Evolutionary conservation across 2,888 invertebrate species (phyloP).

Genomic region (Pasiphila rectangulata): DNA sequence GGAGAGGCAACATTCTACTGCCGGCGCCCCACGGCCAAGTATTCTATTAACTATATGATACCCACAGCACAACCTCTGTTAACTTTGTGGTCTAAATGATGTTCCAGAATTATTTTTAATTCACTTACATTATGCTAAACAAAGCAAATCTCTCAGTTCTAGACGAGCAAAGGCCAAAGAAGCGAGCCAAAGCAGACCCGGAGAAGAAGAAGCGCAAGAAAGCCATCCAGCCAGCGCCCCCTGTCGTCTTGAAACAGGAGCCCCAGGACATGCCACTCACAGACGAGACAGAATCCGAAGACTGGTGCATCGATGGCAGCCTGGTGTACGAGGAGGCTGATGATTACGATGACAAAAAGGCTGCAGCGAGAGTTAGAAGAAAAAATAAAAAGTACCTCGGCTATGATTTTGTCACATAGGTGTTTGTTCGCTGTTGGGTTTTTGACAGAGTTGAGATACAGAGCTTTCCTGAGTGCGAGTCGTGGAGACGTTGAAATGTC

Average conservation of each 20-base stretch:
- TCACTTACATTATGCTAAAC: too few species aligned
- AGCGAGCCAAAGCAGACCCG: conserved; percentile 48
- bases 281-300: conserved; percentile 43
- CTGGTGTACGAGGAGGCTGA: conserved; percentile 62
- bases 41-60: too few species aligned
- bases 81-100: too few species aligned
- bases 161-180: conserved; percentile 59
- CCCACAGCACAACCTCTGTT: too few species aligned
- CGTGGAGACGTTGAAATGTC: neutral
- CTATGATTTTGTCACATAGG: conserved; percentile 69
- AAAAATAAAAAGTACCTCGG: conserved; percentile 76
- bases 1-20: too few species aligned
- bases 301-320: conserved; percentile 66
- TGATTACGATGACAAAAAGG: conserved; percentile 65
- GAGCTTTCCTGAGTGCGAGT: neutral
- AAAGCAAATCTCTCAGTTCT: conserved; percentile 49
- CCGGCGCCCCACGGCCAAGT: too few species aligned
- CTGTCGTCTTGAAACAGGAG: conserved; percentile 12
- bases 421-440: conserved; percentile 3
- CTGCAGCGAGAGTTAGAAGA: conserved; percentile 60
- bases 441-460: conserved; percentile 8
- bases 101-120: too few species aligned
- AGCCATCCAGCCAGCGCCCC: conserved; percentile 27
- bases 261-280: conserved; percentile 29
- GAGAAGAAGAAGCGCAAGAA: conserved; percentile 54